Conservation (phyloP, 2,797 vertebrate genomes). For the Parauchenoglanis ngamensis region DNA sequence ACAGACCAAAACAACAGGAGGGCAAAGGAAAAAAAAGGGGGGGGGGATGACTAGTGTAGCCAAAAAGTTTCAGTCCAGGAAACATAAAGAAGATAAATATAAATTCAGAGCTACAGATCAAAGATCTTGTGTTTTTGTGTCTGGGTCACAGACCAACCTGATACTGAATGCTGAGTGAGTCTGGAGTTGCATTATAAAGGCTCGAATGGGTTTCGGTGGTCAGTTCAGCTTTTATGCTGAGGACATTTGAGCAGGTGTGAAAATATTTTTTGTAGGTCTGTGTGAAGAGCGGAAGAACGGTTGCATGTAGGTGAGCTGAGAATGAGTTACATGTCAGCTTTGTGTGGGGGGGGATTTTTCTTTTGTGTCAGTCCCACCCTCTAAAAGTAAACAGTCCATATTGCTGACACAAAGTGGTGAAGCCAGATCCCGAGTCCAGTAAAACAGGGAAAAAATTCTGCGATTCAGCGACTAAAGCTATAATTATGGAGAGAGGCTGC, state of each 20-base stretch:
- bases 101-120: slow-evolving; percentile 23
- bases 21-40: slow-evolving; percentile 17
- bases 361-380: slow-evolving; percentile 41
- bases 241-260: slow-evolving; percentile 30
- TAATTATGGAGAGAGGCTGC: slow-evolving; percentile 80
- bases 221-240: slow-evolving; percentile 13
- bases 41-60: slow-evolving; percentile 32
- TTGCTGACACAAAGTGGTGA: slow-evolving; percentile 53
- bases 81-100: slow-evolving; percentile 31
- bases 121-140: slow-evolving; percentile 3
- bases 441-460: slow-evolving; percentile 72
- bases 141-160: slow-evolving; percentile 11
- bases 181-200: background rate
- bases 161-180: slow-evolving; percentile 23
- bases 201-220: background rate
- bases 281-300: slow-evolving; percentile 15
- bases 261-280: slow-evolving; percentile 36
- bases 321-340: slow-evolving; percentile 28
- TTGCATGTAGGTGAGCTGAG: slow-evolving; percentile 35
- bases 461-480: slow-evolving; percentile 77
- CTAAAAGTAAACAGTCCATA: slow-evolving; percentile 52
- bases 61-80: slow-evolving; percentile 11
- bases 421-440: slow-evolving; percentile 58
- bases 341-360: slow-evolving; percentile 3
- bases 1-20: slow-evolving; percentile 68